Evolutionary conservation across 2,113 vertebrate species (phyloP), one percentile per base, ranked within the genome.

Genomic region (Chrysemys picta): DNA sequence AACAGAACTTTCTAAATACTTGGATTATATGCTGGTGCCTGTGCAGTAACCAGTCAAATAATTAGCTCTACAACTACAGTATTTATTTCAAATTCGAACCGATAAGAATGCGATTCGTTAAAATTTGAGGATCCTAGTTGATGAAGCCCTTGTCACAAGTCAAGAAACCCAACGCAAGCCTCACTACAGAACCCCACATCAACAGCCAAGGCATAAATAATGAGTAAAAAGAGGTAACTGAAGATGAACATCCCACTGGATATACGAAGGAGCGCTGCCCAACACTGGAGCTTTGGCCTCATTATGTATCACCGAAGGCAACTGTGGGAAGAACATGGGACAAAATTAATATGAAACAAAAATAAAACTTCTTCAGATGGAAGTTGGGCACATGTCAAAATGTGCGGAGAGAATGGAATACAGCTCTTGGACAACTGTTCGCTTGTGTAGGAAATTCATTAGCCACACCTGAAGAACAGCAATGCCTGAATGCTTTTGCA

Each of bases 381-480:
- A 89, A 84, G 85, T 80, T 53, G 83, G 56, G 42, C 92, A 80
- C 42, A 42, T 1, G 0, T 84, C 86, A 45, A 76, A 76, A 42
- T 93, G 80, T 76, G 88, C 88, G 52, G 91, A 82, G 59, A 85
- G 89, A 47, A 83, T 2, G 22, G 81, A 45, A 56, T 24, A 91
- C 95, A 93, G 94, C 45, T 94, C 76, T 62, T 96, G 90, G 82
- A 89, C 88, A 91, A 90, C 94, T 96, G 94, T 90, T 95, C 96
- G 80, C 94, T 85, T 21, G 95, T 83, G 76, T 9, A 69, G 80
- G 93, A 94, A 94, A 95, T 88, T 87, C 84, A 89, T 81, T 93
- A 87, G 88, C 85, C 84, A 59, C 69, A 83, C 93, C 91, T 0
- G 0, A 93, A 72, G 65, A 47, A 4, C 65, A 75, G 93, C 84